Conservation (phyloP, 2,888 invertebrate genomes). For the Mesopsocus fuscifrons region DNA sequence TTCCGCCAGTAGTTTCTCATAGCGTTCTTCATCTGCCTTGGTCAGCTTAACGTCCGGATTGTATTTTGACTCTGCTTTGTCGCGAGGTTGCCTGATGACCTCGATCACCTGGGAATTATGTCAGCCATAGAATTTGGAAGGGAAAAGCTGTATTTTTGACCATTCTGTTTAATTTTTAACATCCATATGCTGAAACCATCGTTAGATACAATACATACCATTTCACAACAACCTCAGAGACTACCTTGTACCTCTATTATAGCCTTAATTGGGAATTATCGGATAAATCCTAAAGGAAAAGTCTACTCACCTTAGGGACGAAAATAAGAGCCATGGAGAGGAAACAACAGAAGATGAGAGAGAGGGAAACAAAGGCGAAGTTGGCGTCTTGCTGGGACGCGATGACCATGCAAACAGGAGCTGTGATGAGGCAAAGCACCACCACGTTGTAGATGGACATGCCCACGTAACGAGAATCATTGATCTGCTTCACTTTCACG, state of each 20-base stretch:
- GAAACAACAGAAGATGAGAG: slow-evolving; percentile 95
- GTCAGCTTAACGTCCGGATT: slow-evolving; percentile 63
- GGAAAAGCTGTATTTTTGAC: too few species aligned
- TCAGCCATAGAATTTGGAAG: neutral
- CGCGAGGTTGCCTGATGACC: slow-evolving; percentile 72
- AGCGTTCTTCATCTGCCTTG: slow-evolving; percentile 87
- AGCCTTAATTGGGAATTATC: too few species aligned
- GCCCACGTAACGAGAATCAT: slow-evolving; percentile 95
- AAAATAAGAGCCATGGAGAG: slow-evolving; percentile 97
- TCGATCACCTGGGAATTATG: slow-evolving; percentile 49
- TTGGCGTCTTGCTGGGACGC: slow-evolving; percentile 95
- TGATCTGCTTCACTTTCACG: slow-evolving; percentile 91
- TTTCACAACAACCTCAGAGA: neutral
- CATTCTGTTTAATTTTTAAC: too few species aligned
- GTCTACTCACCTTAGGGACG: slow-evolving; percentile 69
- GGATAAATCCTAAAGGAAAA: too few species aligned
- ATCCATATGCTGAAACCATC: slow-evolving; percentile 11
- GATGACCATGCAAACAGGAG: slow-evolving; percentile 93
- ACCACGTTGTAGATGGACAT: slow-evolving; percentile 99
- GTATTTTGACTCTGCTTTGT: slow-evolving; percentile 73
- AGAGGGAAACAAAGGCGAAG: slow-evolving; percentile 88
- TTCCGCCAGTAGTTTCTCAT: slow-evolving; percentile 78
- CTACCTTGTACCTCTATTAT: too few species aligned
- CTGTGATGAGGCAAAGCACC: slow-evolving; percentile 91
- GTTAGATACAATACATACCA: too few species aligned